Conservation (phyloP, 2,888 invertebrate genomes). For the Drosophila lutescens region DNA sequence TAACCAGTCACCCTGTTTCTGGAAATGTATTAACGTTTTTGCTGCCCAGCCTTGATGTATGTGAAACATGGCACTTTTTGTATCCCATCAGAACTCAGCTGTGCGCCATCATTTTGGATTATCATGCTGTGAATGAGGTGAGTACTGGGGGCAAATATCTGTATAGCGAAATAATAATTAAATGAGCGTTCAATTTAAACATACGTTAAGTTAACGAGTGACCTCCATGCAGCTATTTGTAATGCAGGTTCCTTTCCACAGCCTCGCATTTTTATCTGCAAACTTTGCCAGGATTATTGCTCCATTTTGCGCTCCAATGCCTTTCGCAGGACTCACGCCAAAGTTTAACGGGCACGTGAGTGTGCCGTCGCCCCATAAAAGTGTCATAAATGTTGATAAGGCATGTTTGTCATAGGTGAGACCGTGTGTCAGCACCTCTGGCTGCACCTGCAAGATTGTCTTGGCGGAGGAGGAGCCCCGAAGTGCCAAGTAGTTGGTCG, state of each 20-base stretch:
- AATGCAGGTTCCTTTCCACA: constrained; percentile 15
- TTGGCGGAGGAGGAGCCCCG: constrained; percentile 17
- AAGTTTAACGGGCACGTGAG: constrained; percentile 42
- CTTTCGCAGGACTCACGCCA: constrained; percentile 43
- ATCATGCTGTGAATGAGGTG: constrained; percentile 44
- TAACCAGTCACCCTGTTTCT: constrained; percentile 41
- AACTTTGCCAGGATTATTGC: constrained; percentile 70
- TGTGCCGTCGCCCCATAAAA: constrained; percentile 52
- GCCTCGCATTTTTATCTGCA: constrained; percentile 9
- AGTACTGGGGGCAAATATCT: constrained; percentile 18
- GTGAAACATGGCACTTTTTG: constrained; percentile 26
- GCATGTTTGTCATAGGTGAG: constrained; percentile 60
- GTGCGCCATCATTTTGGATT: constrained; percentile 59
- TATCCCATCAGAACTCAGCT: constrained; percentile 47
- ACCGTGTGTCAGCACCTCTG: constrained; percentile 13
- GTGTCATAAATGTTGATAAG: constrained; percentile 75
- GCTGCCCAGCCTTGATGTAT: constrained; percentile 55
- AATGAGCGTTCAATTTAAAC: constrained; percentile 56
- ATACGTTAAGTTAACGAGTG: constrained; percentile 13
- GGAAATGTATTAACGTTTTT: constrained; percentile 45
- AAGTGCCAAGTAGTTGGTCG: constrained; percentile 54
- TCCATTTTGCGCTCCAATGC: constrained; percentile 69
- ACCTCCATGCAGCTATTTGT: constrained; percentile 20
- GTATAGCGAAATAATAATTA: constrained; percentile 65
- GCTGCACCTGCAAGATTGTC: constrained; percentile 34